Conservation (phyloP, 2,888 invertebrate species). For the Diabrotica balteata region DNA sequence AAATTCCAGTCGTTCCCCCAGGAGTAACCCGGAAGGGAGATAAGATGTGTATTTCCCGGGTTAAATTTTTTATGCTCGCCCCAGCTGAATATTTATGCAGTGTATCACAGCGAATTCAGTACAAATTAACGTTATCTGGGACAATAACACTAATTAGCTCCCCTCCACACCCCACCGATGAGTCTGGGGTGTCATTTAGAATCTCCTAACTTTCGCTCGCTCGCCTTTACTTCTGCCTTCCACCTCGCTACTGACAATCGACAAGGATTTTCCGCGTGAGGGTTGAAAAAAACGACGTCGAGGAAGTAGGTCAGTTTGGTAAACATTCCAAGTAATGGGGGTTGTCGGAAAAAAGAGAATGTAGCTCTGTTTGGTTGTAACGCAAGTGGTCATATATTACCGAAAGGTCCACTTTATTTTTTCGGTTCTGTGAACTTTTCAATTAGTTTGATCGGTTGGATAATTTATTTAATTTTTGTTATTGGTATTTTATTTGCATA, state of each 20-base stretch:
- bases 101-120: slow-evolving; percentile 22
- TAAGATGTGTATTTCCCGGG: slow-evolving; percentile 19
- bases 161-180: slow-evolving; percentile 5
- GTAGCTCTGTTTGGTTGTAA: too few relatives aligned
- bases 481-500: too few relatives aligned
- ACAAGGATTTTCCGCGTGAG: too few relatives aligned
- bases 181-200: slow-evolving; percentile 11
- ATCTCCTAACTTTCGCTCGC: slow-evolving; percentile 3
- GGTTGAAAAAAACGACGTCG: too few relatives aligned
- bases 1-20: slow-evolving; percentile 1
- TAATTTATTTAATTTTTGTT: too few relatives aligned
- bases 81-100: slow-evolving; percentile 19
- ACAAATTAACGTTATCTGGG: slow-evolving; percentile 21
- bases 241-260: neutral
- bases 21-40: slow-evolving; percentile 13
- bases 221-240: neutral
- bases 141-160: slow-evolving; percentile 22
- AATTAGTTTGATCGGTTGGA: too few relatives aligned
- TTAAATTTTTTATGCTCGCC: slow-evolving; percentile 20
- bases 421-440: too few relatives aligned
- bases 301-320: too few relatives aligned
- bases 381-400: too few relatives aligned
- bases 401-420: too few relatives aligned
- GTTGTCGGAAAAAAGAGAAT: too few relatives aligned
- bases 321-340: too few relatives aligned